phyloP scores from a whole-genome alignment of 2,888 invertebrate species.

The Schizotus pectinicornis region DNA sequence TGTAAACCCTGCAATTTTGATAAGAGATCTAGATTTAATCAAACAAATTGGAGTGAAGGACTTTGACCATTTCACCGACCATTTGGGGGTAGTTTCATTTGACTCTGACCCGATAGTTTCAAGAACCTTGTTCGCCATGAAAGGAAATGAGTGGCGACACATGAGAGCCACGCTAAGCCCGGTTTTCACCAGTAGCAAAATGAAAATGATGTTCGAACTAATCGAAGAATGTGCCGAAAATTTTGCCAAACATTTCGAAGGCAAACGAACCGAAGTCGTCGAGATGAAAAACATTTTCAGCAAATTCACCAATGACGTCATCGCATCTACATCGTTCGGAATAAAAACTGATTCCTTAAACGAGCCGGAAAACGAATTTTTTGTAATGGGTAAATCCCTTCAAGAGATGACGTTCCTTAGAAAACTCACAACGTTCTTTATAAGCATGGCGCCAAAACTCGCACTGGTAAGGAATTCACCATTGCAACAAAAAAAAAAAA shows the following conservation, averaged over 20 bases:
- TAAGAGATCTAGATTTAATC: conserved; percentile 65
- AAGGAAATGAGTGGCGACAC: conserved; percentile 48
- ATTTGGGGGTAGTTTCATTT: conserved; percentile 41
- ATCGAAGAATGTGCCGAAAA: conserved; percentile 39
- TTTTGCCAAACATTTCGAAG: conserved; percentile 38
- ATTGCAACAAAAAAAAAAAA: too few relatives aligned
- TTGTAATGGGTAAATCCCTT: too few relatives aligned
- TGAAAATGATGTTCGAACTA: conserved; percentile 46
- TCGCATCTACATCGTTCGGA: conserved; percentile 66
- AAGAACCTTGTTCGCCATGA: conserved; percentile 48
- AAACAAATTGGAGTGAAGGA: conserved; percentile 66
- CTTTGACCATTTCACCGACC: conserved; percentile 65
- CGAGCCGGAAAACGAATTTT: conserved; percentile 62
- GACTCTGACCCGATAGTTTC: conserved; percentile 60
- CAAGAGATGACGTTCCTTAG: too few relatives aligned
- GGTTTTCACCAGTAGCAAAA: conserved; percentile 52
- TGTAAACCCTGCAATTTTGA: conserved; percentile 58
- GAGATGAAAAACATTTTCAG: conserved; percentile 56
- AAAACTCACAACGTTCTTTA: too few relatives aligned
- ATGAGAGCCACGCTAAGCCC: conserved; percentile 58
- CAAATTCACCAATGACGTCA: too few relatives aligned
- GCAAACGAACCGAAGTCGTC: conserved; percentile 37
- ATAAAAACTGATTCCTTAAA: conserved; percentile 63
- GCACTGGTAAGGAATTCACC: too few relatives aligned
- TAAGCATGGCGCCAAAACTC: too few relatives aligned